Conservation (phyloP, 2,888 invertebrate genomes). For the Entomobrya proxima region DNA sequence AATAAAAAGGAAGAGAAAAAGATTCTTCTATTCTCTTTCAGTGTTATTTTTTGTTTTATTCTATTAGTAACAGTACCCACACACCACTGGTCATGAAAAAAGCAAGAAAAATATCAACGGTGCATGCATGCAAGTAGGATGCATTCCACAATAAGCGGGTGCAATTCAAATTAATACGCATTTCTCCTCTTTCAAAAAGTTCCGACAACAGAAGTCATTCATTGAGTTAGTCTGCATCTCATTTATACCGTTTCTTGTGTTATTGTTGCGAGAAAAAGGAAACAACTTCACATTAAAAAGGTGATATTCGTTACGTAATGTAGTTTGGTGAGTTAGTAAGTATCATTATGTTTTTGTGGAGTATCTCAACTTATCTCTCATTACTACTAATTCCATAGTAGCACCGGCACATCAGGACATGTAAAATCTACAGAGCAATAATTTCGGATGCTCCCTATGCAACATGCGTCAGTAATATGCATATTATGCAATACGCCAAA, state of each 20-base stretch:
- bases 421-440: slow-evolving; percentile 20
- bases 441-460: not conserved
- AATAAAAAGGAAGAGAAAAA: slow-evolving; percentile 2
- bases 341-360: slow-evolving; percentile 1
- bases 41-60: slow-evolving; percentile 23
- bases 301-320: not conserved
- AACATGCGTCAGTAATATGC: not conserved
- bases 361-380: not conserved
- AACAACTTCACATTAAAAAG: not conserved
- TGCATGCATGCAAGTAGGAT: not conserved
- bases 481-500: not conserved
- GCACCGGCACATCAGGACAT: not conserved
- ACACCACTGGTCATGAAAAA: not conserved
- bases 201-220: slow-evolving; percentile 44
- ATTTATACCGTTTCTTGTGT: too few relatives aligned
- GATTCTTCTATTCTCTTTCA: not conserved
- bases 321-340: too few relatives aligned
- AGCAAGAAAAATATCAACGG: not conserved
- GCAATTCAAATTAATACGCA: slow-evolving; percentile 45
- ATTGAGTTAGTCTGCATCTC: slow-evolving; percentile 1
- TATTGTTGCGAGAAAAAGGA: not conserved
- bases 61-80: not conserved
- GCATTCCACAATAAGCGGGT: slow-evolving; percentile 7
- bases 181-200: not conserved
- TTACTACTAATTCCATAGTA: slow-evolving; percentile 3